A percentile compares a stretch with the other conserved stretches of the same genome.
These are phyloP conservation scores for Sylvia atricapilla DNA, from an alignment of 2,113 vertebrate genomes.

Conservation along the genomic window DNA sequence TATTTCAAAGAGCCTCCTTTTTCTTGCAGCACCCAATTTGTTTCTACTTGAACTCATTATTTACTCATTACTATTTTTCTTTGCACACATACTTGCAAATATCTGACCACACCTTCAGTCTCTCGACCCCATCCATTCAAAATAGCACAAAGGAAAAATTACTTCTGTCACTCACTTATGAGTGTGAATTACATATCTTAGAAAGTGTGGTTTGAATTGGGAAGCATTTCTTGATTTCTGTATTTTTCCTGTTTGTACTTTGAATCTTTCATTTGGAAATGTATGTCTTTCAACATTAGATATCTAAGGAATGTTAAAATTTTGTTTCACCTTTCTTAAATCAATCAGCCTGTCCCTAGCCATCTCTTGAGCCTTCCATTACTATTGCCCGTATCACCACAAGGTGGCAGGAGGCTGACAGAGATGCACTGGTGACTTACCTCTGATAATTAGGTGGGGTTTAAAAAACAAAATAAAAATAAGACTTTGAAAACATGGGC, in stretches of 20 bases:
- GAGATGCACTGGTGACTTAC: neutral
- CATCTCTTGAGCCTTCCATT: neutral
- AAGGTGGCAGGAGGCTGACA: constrained; percentile 17
- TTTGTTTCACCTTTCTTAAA: neutral
- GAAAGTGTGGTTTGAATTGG: neutral
- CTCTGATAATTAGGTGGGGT: neutral
- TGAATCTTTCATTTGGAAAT: neutral
- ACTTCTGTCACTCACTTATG: neutral
- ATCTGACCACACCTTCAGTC: neutral
- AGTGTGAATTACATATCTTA: neutral
- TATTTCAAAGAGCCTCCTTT: neutral
- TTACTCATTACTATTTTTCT: neutral
- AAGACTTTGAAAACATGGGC: neutral
- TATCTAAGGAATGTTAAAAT: neutral
- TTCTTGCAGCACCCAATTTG: neutral
- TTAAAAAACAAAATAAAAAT: neutral
- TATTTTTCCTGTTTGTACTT: neutral
- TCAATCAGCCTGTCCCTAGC: too few relatives aligned
- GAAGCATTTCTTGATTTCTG: neutral
- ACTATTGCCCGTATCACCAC: neutral
- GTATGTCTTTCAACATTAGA: neutral
- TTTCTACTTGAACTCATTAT: neutral
- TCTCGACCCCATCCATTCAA: neutral
- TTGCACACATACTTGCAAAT: neutral
- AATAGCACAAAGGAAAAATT: neutral